Evolutionary conservation across 2,888 invertebrate species (phyloP), one percentile per base, ranked within the genome.

Genomic region (Sabellastarte sp.): DNA sequence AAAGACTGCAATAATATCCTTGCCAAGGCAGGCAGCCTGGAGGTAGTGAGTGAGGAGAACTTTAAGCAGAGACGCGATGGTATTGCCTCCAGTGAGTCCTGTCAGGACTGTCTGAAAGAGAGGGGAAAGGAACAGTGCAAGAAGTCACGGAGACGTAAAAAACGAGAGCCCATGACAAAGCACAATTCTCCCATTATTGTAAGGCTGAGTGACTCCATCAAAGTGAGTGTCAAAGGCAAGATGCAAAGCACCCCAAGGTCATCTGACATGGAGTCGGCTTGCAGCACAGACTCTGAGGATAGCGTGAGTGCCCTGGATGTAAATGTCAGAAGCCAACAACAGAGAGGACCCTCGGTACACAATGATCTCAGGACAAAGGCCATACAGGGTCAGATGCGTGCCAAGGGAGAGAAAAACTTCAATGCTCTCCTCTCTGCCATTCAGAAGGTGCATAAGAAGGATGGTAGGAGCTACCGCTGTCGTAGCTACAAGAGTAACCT

Each of bases 341-440:
- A 53, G 32, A 33, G 56, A n/a, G 53, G 53, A 10, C 41, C 5
- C 41, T n/a, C 53, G 26, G 15, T 5, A 24, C 24, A 10, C 5
- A 26, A 26, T 24, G 5, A 26, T 53, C 53, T n/a, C 26, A 10
- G 10, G 20, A n/a, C 24, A 15, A 26, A 26, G 28, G 26, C 10
- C 20, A 26, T 26, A 15, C 5, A 10, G 53, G 20, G 10, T 5
- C 5, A 24, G 5, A 53, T 53, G 53, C 53, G 53, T n/a, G 30
- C 50, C 33, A 77, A 76, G 64, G 77, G 78, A 60, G 72, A 73
- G 32, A 81, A 82, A 69, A 80, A 82, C 70, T 70, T 81, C 64
- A 76, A 76, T 68, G 79, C 80, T 65, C 76, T 82, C 61, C 76
- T 81, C 50, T 77, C 77, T 33, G 80, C 77, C 28, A 75, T 81